Base-by-base conservation (phyloP, 92 coral and sea anemone genomes). In the Hydrozoanthus gracilis region DNA sequence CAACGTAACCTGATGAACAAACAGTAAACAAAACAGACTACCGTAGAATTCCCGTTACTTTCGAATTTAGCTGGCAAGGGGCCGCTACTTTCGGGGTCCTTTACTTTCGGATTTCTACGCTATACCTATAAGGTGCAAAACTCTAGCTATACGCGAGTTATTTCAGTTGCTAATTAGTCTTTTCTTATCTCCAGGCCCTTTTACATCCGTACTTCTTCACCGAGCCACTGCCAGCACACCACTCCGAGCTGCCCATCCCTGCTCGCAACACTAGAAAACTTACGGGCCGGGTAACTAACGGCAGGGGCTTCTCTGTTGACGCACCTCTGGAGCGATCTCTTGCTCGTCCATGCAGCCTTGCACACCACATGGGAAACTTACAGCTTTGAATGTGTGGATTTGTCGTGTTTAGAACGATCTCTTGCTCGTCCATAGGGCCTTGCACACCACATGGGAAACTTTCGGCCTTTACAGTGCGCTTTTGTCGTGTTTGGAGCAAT, bases 171-270 rank as follows among this genome's bases (percentile, higher is more conserved):
- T 8, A 10, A 49, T 15, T 62, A 13, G 50, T 61, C 9, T 18
- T 50, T n/a, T 3, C 20, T 64, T 27, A 14, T 11, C 86, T 79
- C 44, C 82, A 97, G 99, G 99, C 99, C 15, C 77, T 97, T 27
- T 89, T 97, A 54, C 99, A 97, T 84, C 99, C 99, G 7, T 97
- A 97, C 88, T 97, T 97, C 93, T 97, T 97, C 92, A 93, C 93
- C 54, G 98, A 95, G 69, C 99, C 99, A 5, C 92, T 97, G 12
- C 99, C 99, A 78, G 99, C 99, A 47, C 99, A 97, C 77, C 99
- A 97, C 69, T 97, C 99, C 0, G 99, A 97, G 72, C 92, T 97
- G 10, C 99, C 99, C 4, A 97, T 97, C 14, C 99, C 99, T 46
- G 98, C 99, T 50, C 90, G 99, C 50, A 97, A 95, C 70, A 91